Conservation (phyloP, 2,888 invertebrate genomes). For the Drosophila mayaguana region DNA sequence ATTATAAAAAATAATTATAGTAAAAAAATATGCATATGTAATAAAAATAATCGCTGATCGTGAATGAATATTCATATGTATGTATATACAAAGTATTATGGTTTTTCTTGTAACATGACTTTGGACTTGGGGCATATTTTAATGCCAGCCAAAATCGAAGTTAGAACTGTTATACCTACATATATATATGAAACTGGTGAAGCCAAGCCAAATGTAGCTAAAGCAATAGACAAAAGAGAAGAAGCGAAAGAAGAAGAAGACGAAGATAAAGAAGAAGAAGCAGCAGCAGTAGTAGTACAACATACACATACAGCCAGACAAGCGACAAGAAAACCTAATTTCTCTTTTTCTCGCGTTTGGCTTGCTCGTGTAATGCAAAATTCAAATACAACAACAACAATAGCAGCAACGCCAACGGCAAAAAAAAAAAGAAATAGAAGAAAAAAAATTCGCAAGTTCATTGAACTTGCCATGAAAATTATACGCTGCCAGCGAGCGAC, state of each 20-base stretch:
- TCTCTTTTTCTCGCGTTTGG: slow-evolving; percentile 58
- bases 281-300: slow-evolving; percentile 7
- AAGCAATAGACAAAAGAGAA: slow-evolving; percentile 7
- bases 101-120: background rate
- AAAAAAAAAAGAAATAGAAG: slow-evolving; percentile 27
- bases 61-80: no score
- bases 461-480: slow-evolving; percentile 81
- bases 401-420: slow-evolving; percentile 21
- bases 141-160: slow-evolving; percentile 3
- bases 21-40: no score
- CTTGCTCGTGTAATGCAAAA: slow-evolving; percentile 49
- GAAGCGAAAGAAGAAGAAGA: slow-evolving; percentile 6
- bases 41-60: no score
- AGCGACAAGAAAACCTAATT: slow-evolving; percentile 60
- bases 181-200: slow-evolving; percentile 48
- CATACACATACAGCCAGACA: slow-evolving; percentile 9
- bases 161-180: slow-evolving; percentile 17
- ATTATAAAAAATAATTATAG: no score
- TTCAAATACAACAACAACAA: slow-evolving; percentile 60
- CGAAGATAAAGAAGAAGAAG: slow-evolving; percentile 5
- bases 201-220: slow-evolving; percentile 7
- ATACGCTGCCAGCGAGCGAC: slow-evolving; percentile 53
- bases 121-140: background rate
- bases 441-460: slow-evolving; percentile 82
- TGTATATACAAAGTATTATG: background rate